phyloP scores from a whole-genome alignment of 1,140 invertebrate species.

The Micrasema minimum region DNA sequence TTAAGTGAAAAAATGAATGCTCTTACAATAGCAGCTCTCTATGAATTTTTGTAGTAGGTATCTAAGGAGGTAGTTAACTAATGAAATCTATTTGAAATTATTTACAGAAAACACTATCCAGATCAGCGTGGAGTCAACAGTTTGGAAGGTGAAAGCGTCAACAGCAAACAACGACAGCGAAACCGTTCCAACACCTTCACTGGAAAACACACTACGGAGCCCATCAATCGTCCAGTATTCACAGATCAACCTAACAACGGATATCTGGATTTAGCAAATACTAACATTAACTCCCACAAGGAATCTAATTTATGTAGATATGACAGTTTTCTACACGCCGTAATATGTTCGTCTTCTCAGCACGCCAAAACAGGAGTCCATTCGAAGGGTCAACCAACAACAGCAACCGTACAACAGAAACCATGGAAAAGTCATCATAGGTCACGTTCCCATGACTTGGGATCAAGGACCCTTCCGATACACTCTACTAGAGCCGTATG shows the following conservation, averaged over 20 bases:
- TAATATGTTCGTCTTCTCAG: constrained; percentile 66
- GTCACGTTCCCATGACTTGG: constrained; percentile 66
- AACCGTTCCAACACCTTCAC: constrained; percentile 66
- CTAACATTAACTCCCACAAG: constrained; percentile 54
- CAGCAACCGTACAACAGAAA: constrained; percentile 41
- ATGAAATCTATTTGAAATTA: neutral
- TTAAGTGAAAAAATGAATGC: too few relatives aligned
- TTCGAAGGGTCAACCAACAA: constrained; percentile 53
- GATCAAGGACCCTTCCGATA: constrained; percentile 61
- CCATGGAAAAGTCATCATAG: constrained; percentile 56
- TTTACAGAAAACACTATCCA: constrained; percentile 60
- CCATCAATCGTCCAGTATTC: constrained; percentile 58
- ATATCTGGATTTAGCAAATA: constrained; percentile 62
- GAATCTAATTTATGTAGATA: constrained; percentile 71
- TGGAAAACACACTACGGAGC: constrained; percentile 59
- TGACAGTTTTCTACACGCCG: constrained; percentile 70
- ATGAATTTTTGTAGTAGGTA: too few relatives aligned
- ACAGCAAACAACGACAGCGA: constrained; percentile 64
- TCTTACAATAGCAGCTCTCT: too few relatives aligned
- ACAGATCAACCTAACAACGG: constrained; percentile 59
- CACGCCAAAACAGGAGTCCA: constrained; percentile 63
- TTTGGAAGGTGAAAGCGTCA: constrained; percentile 56
- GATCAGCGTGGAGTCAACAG: constrained; percentile 58
- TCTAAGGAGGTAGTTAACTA: too few relatives aligned
- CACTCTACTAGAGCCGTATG: constrained; percentile 60